Percentiles rank a stretch among this genome's conserved stretches.
phyloP scores from a whole-genome alignment of 2,113 vertebrate species.

The Carassius gibelio region DNA sequence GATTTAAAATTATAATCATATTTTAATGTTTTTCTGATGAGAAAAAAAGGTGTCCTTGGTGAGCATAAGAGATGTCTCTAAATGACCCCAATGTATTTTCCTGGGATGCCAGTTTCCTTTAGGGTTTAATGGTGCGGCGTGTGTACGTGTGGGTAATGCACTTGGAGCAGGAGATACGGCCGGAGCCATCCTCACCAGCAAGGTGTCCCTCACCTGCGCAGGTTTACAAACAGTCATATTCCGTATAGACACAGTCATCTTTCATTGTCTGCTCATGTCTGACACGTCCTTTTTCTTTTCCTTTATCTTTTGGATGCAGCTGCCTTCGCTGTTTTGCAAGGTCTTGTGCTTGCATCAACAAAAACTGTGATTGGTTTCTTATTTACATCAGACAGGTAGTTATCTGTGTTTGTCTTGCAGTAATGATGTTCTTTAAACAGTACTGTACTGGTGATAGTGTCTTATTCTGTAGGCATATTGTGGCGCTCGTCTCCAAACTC shows the following conservation, averaged over 20 bases:
- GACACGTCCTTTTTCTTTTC: not conserved
- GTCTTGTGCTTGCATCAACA: conserved; percentile 69
- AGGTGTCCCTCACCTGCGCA: conserved; percentile 75
- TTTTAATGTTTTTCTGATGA: not conserved
- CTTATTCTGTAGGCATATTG: conserved; percentile 66
- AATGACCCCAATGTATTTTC: not conserved
- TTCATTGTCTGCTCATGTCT: not conserved
- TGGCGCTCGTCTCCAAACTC: conserved; percentile 65
- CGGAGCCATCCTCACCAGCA: conserved; percentile 75
- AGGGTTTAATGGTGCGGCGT: conserved; percentile 79
- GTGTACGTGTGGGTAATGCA: conserved; percentile 84
- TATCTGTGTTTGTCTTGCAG: not conserved
- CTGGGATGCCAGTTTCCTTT: conserved; percentile 76
- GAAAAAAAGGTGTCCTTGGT: not conserved
- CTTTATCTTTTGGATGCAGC: conserved; percentile 65
- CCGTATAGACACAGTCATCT: not conserved
- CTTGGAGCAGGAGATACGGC: conserved; percentile 78
- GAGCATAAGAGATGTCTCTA: not conserved
- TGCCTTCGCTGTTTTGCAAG: conserved; percentile 71
- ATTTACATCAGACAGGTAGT: conserved; percentile 85
- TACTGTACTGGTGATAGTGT: not conserved
- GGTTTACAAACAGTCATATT: conserved; percentile 63
- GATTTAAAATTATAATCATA: not conserved
- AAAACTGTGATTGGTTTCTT: conserved; percentile 80
- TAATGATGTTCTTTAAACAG: not conserved